Percentiles rank a stretch among this genome's conserved stretches.
Evolutionary conservation across 92 coral and sea anemone species (phyloP).

Genomic region (Phenganax marumi): DNA sequence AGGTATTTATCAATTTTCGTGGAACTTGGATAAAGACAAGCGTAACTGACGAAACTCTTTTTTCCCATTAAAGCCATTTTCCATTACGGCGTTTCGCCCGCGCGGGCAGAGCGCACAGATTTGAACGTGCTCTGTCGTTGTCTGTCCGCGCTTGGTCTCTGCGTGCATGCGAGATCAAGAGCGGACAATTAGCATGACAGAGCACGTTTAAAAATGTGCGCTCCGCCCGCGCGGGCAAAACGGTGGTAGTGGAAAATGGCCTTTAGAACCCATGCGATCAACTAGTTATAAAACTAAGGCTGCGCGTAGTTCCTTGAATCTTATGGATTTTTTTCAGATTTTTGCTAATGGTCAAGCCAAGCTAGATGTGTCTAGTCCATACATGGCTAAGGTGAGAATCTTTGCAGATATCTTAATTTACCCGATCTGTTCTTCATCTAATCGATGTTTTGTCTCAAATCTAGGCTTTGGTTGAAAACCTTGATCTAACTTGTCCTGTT

Average conservation of each 20-base stretch:
- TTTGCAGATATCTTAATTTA: no score
- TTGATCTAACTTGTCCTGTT: conserved; percentile 78
- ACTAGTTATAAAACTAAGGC: not conserved
- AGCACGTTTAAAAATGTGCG: no score
- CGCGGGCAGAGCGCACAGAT: no score
- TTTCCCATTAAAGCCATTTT: not conserved
- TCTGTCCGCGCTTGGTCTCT: no score
- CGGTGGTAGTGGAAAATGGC: no score
- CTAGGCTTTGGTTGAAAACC: conserved; percentile 85
- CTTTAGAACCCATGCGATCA: not conserved
- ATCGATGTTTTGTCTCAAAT: not conserved
- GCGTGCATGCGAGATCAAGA: no score
- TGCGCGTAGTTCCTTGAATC: no score
- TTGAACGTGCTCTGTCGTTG: no score
- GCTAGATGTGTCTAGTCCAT: conserved; percentile 85
- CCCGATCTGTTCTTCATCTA: not conserved
- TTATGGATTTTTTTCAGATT: conserved; percentile 52
- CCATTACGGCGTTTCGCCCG: not conserved
- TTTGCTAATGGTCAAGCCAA: conserved; percentile 65
- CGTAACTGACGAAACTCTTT: no score
- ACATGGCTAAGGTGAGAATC: conserved; percentile 80
- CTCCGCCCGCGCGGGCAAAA: no score
- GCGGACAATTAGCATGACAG: no score
- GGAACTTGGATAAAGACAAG: not conserved
- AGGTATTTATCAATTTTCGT: conserved; percentile 44